phyloP scores from a whole-genome alignment of 2,113 vertebrate species.

The Eleginops maclovinus region DNA sequence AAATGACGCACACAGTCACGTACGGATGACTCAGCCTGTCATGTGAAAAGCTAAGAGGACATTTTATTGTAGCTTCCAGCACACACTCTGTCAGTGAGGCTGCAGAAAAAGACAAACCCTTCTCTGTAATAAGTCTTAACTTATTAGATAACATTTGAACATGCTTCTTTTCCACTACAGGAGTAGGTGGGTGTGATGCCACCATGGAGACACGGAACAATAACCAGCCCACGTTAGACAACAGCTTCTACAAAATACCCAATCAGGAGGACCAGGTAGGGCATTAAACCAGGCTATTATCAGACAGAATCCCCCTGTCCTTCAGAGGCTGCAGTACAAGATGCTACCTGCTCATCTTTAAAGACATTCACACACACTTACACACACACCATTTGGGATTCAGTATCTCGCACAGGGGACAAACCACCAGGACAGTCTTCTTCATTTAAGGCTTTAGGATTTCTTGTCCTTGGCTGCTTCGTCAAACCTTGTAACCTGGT shows the following conservation, averaged over 20 bases:
- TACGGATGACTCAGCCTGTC: constrained; percentile 25
- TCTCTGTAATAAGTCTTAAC: neutral
- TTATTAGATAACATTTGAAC: neutral
- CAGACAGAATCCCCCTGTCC: neutral
- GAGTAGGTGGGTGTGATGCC: constrained; percentile 54
- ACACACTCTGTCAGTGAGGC: neutral
- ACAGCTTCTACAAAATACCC: constrained; percentile 83
- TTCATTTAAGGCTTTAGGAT: no score
- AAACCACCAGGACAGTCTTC: no score
- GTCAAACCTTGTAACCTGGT: neutral
- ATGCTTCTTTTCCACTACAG: constrained; percentile 46
- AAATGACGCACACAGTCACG: neutral
- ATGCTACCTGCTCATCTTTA: no score
- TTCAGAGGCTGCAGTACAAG: no score
- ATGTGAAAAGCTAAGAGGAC: neutral
- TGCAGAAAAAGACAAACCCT: no score
- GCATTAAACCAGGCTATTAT: neutral
- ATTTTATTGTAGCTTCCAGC: neutral
- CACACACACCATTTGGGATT: no score
- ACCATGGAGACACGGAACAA: constrained; percentile 88
- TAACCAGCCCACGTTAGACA: constrained; percentile 83
- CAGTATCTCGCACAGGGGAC: no score
- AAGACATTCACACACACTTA: no score
- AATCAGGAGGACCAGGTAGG: constrained; percentile 82
- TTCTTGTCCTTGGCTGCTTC: no score